Evolutionary conservation across 2,797 vertebrate species (phyloP), one percentile per base, ranked within the genome.

Genomic region (Pangasius djambal): DNA sequence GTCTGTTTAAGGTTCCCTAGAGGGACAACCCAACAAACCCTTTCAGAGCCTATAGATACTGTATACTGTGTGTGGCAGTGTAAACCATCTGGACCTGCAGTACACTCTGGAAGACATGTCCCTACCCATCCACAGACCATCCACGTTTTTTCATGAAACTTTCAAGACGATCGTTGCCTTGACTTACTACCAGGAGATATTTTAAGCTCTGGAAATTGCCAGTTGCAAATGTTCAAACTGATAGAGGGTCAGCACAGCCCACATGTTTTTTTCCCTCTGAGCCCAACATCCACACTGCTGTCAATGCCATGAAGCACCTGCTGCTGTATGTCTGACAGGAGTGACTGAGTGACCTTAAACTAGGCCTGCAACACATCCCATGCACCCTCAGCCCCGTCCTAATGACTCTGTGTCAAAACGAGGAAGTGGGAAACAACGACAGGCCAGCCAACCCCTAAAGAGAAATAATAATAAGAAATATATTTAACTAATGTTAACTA

Each of bases 321-420:
- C 86, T 85, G 44, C 37, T 85, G n/a, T 88, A 67, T 40, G 48
- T 85, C 63, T 74, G 89, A 83, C 85, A 83, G 88, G 4, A 65
- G 44, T 83, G 69, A 83, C 81, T 83, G 59, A 83, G 25, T 63
- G 59, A 83, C 81, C 59, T 83, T 83, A 83, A 83, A 83, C 81
- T 63, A 63, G 31, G 34, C 34, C 28, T 37, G 65, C 25, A 67
- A 63, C 52, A 86, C 65, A 81, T 34, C 34, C 65, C 79, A 84
- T n/a, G n/a, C 69, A 70, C 61, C 61, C 57, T 83, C 52, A 87
- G n/a, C 34, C 52, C n/a, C 48, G 13, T 83, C 28, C 70, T 82
- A 77, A 86, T 82, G 81, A 75, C 72, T 78, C 72, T 37, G 9
- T 59, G 34, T 85, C 72, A 69, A 25, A 83, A 63, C 15, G 4